Percentiles rank a stretch among this genome's conserved stretches.
Conservation (phyloP, 1,140 invertebrate genomes). For the Antheraea pernyi region DNA sequence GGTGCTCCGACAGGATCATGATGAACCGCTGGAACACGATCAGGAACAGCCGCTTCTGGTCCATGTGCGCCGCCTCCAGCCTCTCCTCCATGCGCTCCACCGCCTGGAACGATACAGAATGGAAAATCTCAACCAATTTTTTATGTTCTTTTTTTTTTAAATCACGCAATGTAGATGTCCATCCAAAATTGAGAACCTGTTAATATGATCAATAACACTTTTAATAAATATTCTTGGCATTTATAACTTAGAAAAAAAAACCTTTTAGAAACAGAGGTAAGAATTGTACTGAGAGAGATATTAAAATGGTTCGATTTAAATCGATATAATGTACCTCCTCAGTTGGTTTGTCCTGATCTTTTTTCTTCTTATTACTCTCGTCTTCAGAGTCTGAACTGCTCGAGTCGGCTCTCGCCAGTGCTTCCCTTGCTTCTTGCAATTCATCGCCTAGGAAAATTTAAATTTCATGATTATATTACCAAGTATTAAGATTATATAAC, state of each 20-base stretch:
- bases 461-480: neutral
- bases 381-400: conserved; percentile 90
- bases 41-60: conserved; percentile 97
- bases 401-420: conserved; percentile 86
- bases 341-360: conserved; percentile 86
- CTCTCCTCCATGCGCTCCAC: conserved; percentile 98
- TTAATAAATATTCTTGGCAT: no score
- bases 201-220: no score
- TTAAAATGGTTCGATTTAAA: neutral
- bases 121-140: no score
- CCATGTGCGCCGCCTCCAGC: conserved; percentile 95
- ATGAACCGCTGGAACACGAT: conserved; percentile 99
- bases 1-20: conserved; percentile 98
- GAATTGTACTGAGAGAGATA: no score
- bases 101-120: conserved; percentile 73
- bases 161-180: no score
- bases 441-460: conserved; percentile 81
- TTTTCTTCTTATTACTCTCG: conserved; percentile 84
- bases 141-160: no score
- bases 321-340: conserved; percentile 81
- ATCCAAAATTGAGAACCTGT: no score
- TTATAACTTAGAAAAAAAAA: no score
- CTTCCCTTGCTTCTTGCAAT: conserved; percentile 91
- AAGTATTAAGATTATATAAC: no score
- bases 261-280: no score